phyloP scores from a whole-genome alignment of 2,113 vertebrate genomes.

The Clarias macrocephalus region DNA sequence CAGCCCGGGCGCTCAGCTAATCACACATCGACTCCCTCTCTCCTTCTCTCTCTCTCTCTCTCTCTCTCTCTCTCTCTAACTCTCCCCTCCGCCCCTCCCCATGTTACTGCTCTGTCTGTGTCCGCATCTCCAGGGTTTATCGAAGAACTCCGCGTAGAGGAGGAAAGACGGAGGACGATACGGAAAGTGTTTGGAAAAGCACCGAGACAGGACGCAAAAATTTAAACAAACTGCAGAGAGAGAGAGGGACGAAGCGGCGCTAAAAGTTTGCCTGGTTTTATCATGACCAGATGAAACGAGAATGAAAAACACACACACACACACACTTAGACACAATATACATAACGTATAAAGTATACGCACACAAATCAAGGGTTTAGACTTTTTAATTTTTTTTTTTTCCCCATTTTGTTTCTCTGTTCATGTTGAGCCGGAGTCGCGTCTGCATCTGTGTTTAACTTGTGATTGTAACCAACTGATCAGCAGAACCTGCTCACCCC shows the following conservation, averaged over 20 bases:
- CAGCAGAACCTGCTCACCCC: slow-evolving; percentile 13
- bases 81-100: slow-evolving; percentile 59
- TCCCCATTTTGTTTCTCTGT: slow-evolving; percentile 23
- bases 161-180: slow-evolving; percentile 32
- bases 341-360: slow-evolving; percentile 57
- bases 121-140: slow-evolving; percentile 66
- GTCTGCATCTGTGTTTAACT: slow-evolving; percentile 34
- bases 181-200: slow-evolving; percentile 26
- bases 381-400: slow-evolving; percentile 48
- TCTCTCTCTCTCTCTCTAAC: slow-evolving; percentile 66
- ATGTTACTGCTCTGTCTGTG: slow-evolving; percentile 70
- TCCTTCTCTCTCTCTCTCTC: slow-evolving; percentile 65
- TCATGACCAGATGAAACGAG: slow-evolving; percentile 70
- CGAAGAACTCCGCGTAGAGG: slow-evolving; percentile 54
- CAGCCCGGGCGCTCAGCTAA: slow-evolving; percentile 66
- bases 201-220: neutral
- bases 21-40: slow-evolving; percentile 76
- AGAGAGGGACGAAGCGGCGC: slow-evolving; percentile 50
- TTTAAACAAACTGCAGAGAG: neutral
- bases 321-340: slow-evolving; percentile 45
- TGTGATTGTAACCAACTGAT: slow-evolving; percentile 42
- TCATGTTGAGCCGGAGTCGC: slow-evolving; percentile 51
- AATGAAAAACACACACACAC: slow-evolving; percentile 57
- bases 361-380: slow-evolving; percentile 69
- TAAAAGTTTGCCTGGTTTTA: slow-evolving; percentile 69